Evolutionary conservation across 2,797 vertebrate species (phyloP), one percentile per base, ranked within the genome.

Genomic region (Acanthiza pusilla): DNA sequence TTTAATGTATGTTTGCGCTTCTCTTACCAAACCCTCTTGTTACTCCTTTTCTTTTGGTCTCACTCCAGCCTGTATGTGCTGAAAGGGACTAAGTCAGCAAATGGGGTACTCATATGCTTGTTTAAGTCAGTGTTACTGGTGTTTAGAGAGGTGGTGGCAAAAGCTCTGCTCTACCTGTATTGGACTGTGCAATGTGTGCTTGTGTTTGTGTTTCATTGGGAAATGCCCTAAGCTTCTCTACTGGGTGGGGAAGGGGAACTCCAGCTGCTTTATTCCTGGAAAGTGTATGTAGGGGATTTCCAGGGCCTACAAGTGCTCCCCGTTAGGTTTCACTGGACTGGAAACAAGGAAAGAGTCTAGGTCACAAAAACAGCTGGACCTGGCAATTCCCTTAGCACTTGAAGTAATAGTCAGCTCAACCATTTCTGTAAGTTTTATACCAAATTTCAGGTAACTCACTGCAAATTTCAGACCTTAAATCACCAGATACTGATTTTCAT

Each of bases 1-100:
- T 22, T 40, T 48, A 25, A 68, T 9, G 3, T 67, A 9, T 0
- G 0, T 21, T 5, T 50, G 8, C 3, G 7, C 12, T 74, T 29
- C 22, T 38, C 26, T 62, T 62, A 26, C 14, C 27, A 74, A 68
- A 40, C 40, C 7, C 4, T 20, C 5, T 27, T 74, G 13, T 47
- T 21, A 16, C 1, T 2, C 1, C 1, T 60, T 86, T 93, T 38
- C 19, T 60, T 18, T n/a, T 9, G 13, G 19, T 65, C 11, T 68
- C 9, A 1, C 8, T 61, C 14, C 34, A 61, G 22, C 30, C 47
- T 75, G 30, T 2, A 1, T 16, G 5, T 47, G 43, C 8, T 72
- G 21, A 48, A 72, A 65, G 26, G 8, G 15, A 21, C 20, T 25
- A 43, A 60, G 27, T 23, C 8, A 23, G 45, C 2, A 1, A 13